Evolutionary conservation across 35 echinoderm and acorn worm genomes (phyloP), one percentile per base, ranked within the genome.

Genomic region (Heliocidaris erythrogramma): DNA sequence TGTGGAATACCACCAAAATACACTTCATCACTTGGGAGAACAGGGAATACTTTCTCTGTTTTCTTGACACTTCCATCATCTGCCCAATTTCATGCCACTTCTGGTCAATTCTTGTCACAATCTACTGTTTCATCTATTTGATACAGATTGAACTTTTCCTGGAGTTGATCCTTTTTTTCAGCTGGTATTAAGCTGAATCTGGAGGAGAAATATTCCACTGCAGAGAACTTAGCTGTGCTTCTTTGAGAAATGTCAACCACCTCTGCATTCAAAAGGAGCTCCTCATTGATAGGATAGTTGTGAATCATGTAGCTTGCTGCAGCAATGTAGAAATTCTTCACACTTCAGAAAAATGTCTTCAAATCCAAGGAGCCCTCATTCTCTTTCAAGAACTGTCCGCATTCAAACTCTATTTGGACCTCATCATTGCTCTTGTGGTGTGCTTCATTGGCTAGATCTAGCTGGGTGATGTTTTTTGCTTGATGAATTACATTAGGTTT

Each of bases 261-360:
- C 85, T 85, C 35, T 56, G 92, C 95, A 94, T 96, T 85, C 56
- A 94, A n/a, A 9, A 94, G 27, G 5, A 96, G 13, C 5, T 85
- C 92, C 69, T 96, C 95, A 86, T 96, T 94, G 32, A 93, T 88
- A 13, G 95, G 95, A 59, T 94, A 94, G 48, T 86, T 48, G 13
- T 93, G 14, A 17, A 96, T 12, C 92, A 96, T 96, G 92, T 96
- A 96, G 5, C 14, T 88, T 52, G 65, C 32, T 56, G 95, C 30
- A 31, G 32, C 84, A 85, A 94, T 89, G 86, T 96, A 96, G 49
- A 94, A 96, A 0, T 86, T 86, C 17, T 59, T 50, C 32, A 88
- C 92, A 86, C n/a, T 86, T 2, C 50, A 30, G 49, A 53, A 96
- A 61, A 88, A 96, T 49, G 24, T 30, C 30, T 91, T 91, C 9